Conservation (phyloP, 1,140 invertebrate genomes). For the Nasonia longicornis region DNA sequence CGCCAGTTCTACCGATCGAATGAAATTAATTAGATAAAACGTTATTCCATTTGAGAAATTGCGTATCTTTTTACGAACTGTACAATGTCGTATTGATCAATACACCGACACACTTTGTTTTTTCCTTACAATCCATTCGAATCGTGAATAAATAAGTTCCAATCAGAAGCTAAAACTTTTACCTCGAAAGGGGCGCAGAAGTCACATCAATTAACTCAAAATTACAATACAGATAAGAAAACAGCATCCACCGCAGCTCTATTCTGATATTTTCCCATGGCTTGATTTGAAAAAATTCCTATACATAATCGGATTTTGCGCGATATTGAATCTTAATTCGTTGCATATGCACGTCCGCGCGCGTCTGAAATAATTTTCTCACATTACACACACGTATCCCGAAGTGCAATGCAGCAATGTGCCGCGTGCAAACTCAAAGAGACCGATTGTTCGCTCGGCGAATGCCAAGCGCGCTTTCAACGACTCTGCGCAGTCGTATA, state of each 20-base stretch:
- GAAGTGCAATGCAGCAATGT: neutral
- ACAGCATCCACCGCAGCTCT: neutral
- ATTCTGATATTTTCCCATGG: conserved; percentile 31
- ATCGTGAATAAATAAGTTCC: too few relatives aligned
- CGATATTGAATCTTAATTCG: conserved; percentile 8
- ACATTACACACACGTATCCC: neutral
- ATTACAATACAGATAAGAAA: neutral
- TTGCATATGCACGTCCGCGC: neutral
- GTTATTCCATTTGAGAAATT: too few relatives aligned
- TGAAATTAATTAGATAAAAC: too few relatives aligned
- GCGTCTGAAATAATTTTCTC: conserved; percentile 28
- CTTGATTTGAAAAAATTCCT: neutral
- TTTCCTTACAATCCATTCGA: too few relatives aligned
- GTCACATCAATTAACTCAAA: neutral
- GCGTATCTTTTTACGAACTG: too few relatives aligned
- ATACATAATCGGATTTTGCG: neutral
- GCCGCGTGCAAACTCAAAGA: conserved; percentile 6
- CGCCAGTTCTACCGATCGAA: too few relatives aligned
- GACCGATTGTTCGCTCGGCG: conserved; percentile 11
- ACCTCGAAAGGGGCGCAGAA: too few relatives aligned
- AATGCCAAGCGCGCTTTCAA: conserved; percentile 6
- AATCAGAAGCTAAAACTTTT: too few relatives aligned
- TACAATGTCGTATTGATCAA: too few relatives aligned
- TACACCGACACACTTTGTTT: too few relatives aligned
- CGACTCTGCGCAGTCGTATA: neutral